A percentile compares a stretch with the other conserved stretches of the same genome.
Conservation (phyloP, 2,113 vertebrate species). For the Hippocampus mohnikei region DNA sequence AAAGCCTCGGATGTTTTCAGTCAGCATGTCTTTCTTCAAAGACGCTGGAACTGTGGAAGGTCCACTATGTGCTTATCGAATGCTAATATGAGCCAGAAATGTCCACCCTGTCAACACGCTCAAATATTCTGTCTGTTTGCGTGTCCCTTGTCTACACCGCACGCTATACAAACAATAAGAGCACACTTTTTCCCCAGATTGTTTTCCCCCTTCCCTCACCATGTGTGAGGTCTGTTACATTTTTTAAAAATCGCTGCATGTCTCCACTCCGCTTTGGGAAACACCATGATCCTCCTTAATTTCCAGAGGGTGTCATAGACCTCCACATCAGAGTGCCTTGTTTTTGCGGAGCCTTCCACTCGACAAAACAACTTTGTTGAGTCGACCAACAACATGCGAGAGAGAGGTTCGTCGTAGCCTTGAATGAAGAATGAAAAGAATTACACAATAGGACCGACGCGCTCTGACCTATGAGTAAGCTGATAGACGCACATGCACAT, state of each 20-base stretch:
- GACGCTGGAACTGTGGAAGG: neutral
- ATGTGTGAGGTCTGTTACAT: neutral
- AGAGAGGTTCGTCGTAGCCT: constrained; percentile 11
- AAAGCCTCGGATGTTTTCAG: no score
- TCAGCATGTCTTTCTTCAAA: neutral
- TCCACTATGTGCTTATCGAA: no score
- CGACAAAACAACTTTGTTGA: constrained; percentile 34
- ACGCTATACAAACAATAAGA: no score
- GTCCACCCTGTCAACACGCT: no score
- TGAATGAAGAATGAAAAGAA: constrained; percentile 30
- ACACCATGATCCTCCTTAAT: constrained; percentile 27
- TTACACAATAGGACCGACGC: constrained; percentile 28
- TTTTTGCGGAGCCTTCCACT: constrained; percentile 51
- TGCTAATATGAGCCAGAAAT: no score
- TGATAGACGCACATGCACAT: neutral
- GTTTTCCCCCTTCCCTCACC: neutral
- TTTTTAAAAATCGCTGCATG: neutral
- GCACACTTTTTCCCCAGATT: no score
- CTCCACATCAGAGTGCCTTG: constrained; percentile 53
- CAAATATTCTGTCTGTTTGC: no score
- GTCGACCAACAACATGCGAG: constrained; percentile 20
- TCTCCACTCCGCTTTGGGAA: constrained; percentile 40
- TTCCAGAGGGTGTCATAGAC: constrained; percentile 12
- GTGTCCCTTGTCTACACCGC: no score
- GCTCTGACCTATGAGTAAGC: constrained; percentile 12